Conservation (phyloP, 2,113 vertebrate genomes). For the Misgurnus anguillicaudatus region DNA sequence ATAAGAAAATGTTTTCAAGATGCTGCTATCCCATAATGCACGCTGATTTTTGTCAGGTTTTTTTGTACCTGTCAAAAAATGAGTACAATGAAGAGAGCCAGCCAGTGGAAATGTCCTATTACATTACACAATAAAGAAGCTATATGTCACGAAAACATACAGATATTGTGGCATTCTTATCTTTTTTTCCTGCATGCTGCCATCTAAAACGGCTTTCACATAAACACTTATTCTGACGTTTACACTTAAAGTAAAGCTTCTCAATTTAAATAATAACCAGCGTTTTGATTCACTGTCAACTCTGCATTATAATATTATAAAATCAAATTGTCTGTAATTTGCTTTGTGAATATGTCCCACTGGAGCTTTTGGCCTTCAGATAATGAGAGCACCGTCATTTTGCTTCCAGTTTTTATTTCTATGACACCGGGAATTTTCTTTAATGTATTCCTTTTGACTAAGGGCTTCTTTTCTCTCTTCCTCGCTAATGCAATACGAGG, state of each 20-base stretch:
- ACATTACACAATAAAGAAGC: conserved; percentile 1
- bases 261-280: conserved; percentile 22
- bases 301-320: conserved; percentile 54
- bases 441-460: conserved; percentile 52
- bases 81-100: conserved; percentile 42
- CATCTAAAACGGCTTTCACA: not conserved
- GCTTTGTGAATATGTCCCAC: conserved; percentile 29
- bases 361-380: conserved; percentile 40
- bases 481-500: conserved; percentile 43
- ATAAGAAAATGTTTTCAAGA: conserved; percentile 48
- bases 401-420: conserved; percentile 46
- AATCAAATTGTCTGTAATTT: conserved; percentile 57
- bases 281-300: conserved; percentile 34
- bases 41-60: conserved; percentile 42
- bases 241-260: not conserved
- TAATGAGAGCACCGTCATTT: conserved; percentile 48
- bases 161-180: not conserved
- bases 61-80: conserved; percentile 25
- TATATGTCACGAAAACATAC: not conserved
- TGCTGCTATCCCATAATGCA: conserved; percentile 31
- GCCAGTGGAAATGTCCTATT: conserved; percentile 45
- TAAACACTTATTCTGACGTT: conserved; percentile 10
- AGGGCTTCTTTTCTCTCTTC: conserved; percentile 39
- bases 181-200: not conserved
- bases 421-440: conserved; percentile 47